phyloP scores from a whole-genome alignment of 2,797 vertebrate species.

The Dipus sagitta region DNA sequence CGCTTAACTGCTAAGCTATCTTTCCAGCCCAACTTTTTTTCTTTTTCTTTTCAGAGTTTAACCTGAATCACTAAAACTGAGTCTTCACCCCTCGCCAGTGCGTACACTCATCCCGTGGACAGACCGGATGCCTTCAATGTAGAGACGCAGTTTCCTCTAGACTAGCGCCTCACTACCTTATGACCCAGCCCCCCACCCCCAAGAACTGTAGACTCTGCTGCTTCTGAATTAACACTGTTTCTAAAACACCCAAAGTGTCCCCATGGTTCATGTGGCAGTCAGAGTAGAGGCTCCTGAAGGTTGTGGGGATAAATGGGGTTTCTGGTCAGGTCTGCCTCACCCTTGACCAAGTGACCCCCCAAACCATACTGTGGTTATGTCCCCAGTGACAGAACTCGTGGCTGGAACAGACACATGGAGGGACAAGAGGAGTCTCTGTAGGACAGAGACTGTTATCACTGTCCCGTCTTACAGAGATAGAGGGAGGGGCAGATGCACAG shows the following conservation, averaged over 20 bases:
- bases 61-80: neutral
- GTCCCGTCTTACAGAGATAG: neutral
- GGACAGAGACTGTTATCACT: too few relatives aligned
- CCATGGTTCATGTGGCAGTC: neutral
- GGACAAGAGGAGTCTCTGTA: neutral
- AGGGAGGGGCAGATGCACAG: neutral
- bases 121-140: neutral
- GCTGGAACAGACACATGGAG: neutral
- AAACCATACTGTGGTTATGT: neutral
- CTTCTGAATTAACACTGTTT: neutral
- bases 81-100: neutral
- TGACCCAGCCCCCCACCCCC: too few relatives aligned
- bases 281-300: neutral
- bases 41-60: too few relatives aligned
- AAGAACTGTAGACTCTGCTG: neutral
- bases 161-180: too few relatives aligned
- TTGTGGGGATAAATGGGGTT: neutral
- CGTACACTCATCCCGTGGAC: neutral
- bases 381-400: neutral
- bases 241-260: neutral
- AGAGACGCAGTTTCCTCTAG: too few relatives aligned
- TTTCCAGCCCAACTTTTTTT: too few relatives aligned
- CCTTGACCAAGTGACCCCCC: neutral
- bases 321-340: neutral
- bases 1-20: too few relatives aligned